phyloP scores from a whole-genome alignment of 1,140 invertebrate genomes.

The Hycleus cichorii region DNA sequence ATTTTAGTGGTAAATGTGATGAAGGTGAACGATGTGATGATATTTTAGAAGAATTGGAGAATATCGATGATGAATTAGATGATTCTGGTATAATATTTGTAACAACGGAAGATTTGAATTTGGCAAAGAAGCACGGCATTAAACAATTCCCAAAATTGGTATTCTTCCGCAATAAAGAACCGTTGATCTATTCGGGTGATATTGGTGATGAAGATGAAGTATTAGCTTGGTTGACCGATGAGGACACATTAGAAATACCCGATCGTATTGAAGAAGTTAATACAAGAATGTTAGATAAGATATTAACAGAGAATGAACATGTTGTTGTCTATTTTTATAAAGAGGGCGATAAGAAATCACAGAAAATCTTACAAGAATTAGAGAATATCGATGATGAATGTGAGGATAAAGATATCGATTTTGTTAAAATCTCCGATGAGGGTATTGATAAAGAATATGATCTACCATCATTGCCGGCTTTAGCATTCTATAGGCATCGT shows the following conservation, averaged over 20 bases:
- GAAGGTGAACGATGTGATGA: conserved; percentile 79
- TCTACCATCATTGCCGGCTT: conserved; percentile 68
- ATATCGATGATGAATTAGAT: conserved; percentile 89
- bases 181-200: conserved; percentile 67
- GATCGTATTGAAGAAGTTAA: conserved; percentile 94
- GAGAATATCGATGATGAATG: conserved; percentile 94
- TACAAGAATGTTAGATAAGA: conserved; percentile 82
- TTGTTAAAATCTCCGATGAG: conserved; percentile 88
- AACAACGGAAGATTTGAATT: conserved; percentile 73
- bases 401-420: conserved; percentile 85
- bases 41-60: conserved; percentile 79
- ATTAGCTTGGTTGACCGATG: conserved; percentile 83
- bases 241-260: conserved; percentile 83
- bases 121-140: conserved; percentile 81
- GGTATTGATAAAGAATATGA: conserved; percentile 86
- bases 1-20: conserved; percentile 85
- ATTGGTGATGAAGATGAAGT: conserved; percentile 87
- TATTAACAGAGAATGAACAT: conserved; percentile 79
- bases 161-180: conserved; percentile 86
- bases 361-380: conserved; percentile 80
- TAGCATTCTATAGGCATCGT: conserved; percentile 85
- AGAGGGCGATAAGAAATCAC: conserved; percentile 83
- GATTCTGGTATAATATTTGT: conserved; percentile 91
- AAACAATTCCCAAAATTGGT: conserved; percentile 78
- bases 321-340: conserved; percentile 91